Evolutionary conservation across 2,113 vertebrate species (phyloP), one percentile per base, ranked within the genome.

Genomic region (Empidonax alnorum): DNA sequence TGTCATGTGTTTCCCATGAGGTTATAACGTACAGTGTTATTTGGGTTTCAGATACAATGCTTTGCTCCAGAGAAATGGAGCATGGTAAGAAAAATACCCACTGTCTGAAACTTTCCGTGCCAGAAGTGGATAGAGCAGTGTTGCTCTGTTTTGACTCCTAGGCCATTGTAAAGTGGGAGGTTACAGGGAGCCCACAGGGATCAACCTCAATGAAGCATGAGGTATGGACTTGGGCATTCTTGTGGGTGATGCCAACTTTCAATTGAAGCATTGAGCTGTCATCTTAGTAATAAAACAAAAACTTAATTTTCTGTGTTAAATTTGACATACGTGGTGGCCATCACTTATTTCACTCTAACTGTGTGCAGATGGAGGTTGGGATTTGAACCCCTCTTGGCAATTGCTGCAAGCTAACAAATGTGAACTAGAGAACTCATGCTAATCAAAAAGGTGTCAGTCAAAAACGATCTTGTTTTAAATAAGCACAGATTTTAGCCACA

Each of bases 361-460:
- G 27, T 63, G 73, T 68, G 62, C 63, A 69, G 44, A 20, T 66
- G 61, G 68, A 89, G 31, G 13, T 44, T 58, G 56, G 58, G 75
- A 37, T 76, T 90, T 87, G 53, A 78, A 28, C 35, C 12, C 2
- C 17, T 42, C 30, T 75, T 0, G 1, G 65, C 53, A n/a, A 8
- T 47, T 0, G 1, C 50, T 82, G 35, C 42, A 75, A 66, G 33
- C 10, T 61, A 65, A 39, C 23, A 63, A 52, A 75, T 59, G 28
- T 52, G 61, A 63, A 35, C 22, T 28, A 23, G 10, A 53, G 53
- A 82, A n/a, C 27, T 78, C 9, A 0, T 1, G 3, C 62, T 90
- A 72, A 92, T 94, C 79, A 73, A 61, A 91, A 75, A 85, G 58
- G 76, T 42, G 72, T 71, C 41, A 68, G 37, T 83, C 37, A 73